Percentiles rank a stretch among this genome's conserved stretches.
phyloP scores from a whole-genome alignment of 2,797 vertebrate genomes.

The Smutsia gigantea region DNA sequence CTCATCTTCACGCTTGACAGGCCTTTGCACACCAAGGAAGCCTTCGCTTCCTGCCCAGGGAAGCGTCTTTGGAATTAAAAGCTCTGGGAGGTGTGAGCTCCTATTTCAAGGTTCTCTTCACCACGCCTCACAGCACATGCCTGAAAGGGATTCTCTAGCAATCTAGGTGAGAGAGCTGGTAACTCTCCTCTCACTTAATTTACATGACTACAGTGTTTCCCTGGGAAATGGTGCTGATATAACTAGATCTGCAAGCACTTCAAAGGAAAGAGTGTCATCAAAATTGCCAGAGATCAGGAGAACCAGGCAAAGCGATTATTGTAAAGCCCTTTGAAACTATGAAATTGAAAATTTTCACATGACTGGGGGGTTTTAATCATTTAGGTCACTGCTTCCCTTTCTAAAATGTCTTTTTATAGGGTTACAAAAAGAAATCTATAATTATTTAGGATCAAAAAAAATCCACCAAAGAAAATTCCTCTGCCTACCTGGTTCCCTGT shows the following conservation, averaged over 20 bases:
- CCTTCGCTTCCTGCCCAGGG: not conserved
- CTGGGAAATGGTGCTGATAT: slow-evolving; percentile 62
- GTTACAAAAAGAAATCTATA: slow-evolving; percentile 53
- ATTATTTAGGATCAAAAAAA: slow-evolving; percentile 57
- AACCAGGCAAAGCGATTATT: slow-evolving; percentile 74
- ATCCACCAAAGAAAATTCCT: slow-evolving; percentile 47
- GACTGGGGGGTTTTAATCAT: slow-evolving; percentile 57
- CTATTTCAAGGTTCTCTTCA: slow-evolving; percentile 55
- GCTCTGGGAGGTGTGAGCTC: not conserved
- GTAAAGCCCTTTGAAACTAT: slow-evolving; percentile 61
- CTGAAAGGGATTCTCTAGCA: slow-evolving; percentile 32
- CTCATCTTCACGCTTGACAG: not conserved
- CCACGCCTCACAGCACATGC: not conserved
- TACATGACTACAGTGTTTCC: slow-evolving; percentile 66
- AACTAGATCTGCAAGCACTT: slow-evolving; percentile 76
- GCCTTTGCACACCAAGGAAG: slow-evolving; percentile 45
- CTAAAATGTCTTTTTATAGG: slow-evolving; percentile 45
- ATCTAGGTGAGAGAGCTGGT: slow-evolving; percentile 40
- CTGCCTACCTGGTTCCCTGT: slow-evolving; percentile 17
- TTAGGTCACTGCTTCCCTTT: slow-evolving; percentile 37
- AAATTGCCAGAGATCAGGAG: slow-evolving; percentile 78
- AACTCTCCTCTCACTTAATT: slow-evolving; percentile 67
- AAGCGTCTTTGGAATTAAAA: slow-evolving; percentile 50
- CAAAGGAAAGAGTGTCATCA: slow-evolving; percentile 71
- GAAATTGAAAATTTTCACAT: slow-evolving; percentile 58